Evolutionary conservation across 2,113 vertebrate genomes (phyloP).

Genomic region (Phalacrocorax brasilianus): DNA sequence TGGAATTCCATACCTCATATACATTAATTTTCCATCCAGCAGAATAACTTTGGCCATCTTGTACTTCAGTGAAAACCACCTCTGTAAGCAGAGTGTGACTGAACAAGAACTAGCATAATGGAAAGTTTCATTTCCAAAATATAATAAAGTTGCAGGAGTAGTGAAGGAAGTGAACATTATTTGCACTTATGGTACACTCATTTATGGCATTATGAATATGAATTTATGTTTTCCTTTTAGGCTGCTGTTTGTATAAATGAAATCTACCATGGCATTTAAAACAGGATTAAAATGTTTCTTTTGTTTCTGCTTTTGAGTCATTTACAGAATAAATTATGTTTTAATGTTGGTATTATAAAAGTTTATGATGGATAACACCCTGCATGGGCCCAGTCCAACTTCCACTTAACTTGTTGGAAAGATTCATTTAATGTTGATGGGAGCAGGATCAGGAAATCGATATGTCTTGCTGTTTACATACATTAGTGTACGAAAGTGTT

Average conservation of each 20-base stretch:
- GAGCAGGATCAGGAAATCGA: accelerated
- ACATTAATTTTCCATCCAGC: constrained; percentile 60
- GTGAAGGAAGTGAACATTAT: constrained; percentile 47
- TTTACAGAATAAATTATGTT: background rate
- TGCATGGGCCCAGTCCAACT: background rate
- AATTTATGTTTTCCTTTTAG: constrained; percentile 42
- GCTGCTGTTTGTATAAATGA: constrained; percentile 22
- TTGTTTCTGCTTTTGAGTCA: constrained; percentile 4
- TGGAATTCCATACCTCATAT: constrained; percentile 61
- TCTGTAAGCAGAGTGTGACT: constrained; percentile 54
- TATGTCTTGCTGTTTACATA: background rate
- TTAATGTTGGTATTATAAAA: background rate
- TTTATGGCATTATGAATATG: constrained; percentile 30
- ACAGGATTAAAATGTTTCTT: background rate
- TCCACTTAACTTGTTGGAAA: background rate
- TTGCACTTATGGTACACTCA: constrained; percentile 56
- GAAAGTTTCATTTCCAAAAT: constrained; percentile 69
- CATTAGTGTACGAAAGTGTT: background rate
- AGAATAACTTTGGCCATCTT: constrained; percentile 39
- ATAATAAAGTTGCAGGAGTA: constrained; percentile 46
- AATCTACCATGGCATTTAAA: constrained; percentile 9
- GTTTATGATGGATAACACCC: background rate
- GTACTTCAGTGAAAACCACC: constrained; percentile 49
- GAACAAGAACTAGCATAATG: constrained; percentile 57
- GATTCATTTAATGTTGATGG: background rate